Evolutionary conservation across 2,797 vertebrate species (phyloP).

Genomic region (Labeo calbasu): DNA sequence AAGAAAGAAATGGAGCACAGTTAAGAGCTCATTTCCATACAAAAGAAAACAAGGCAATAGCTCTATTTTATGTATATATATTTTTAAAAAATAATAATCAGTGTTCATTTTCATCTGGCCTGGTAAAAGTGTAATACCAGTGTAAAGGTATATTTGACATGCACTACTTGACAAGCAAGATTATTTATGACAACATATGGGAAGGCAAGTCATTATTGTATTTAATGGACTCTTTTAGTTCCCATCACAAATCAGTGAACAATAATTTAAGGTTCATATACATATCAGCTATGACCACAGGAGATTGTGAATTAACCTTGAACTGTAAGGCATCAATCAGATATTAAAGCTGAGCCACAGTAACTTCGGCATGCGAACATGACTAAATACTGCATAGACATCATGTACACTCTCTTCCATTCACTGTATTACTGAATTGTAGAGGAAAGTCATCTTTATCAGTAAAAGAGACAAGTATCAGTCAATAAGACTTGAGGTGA

Average conservation of each 20-base stretch:
- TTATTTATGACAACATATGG: background rate
- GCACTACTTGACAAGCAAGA: background rate
- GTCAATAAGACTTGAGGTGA: conserved; percentile 16
- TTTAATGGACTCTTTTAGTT: background rate
- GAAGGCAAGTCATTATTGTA: conserved; percentile 1
- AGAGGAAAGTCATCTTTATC: conserved; percentile 4
- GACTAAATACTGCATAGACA: conserved; percentile 27
- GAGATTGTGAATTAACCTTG: background rate
- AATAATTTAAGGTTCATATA: background rate
- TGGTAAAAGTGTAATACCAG: background rate
- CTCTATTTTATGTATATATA: background rate
- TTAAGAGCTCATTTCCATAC: background rate
- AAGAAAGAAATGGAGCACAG: background rate
- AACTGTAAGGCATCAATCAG: conserved; percentile 1
- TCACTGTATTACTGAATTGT: background rate
- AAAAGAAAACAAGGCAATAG: background rate
- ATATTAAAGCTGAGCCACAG: conserved; percentile 1
- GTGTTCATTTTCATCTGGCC: background rate
- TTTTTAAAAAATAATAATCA: background rate
- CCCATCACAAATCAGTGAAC: conserved; percentile 4
- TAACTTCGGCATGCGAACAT: background rate
- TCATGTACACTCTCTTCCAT: background rate
- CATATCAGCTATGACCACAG: conserved; percentile 5
- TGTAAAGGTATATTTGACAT: background rate
- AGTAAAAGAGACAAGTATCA: conserved; percentile 2